Evolutionary conservation across 2,888 invertebrate species (phyloP), one percentile per base, ranked within the genome.

Genomic region (Melipona bicolor): DNA sequence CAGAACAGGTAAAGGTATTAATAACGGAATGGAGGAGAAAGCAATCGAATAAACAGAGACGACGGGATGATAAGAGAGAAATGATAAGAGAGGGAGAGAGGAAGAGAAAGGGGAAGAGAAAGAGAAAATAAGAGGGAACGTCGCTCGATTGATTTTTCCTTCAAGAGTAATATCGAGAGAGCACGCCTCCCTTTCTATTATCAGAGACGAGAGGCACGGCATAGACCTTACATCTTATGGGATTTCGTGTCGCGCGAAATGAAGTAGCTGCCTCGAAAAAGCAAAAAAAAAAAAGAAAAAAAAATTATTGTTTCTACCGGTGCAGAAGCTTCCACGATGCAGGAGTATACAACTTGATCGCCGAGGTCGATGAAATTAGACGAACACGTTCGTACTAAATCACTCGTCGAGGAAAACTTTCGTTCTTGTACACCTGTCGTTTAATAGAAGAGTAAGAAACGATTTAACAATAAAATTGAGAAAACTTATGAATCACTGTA

Each of bases 121-220:
- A 36, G 54, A 56, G 59, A 21, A 59, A 43, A 56, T 24, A 11
- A 68, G 56, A 70, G 61, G 52, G 68, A 77, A 32, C 70, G 56
- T 49, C 32, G 77, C 52, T 62, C 80, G 80, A 85, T 84, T 77
- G 83, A 85, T 85, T 81, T 84, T 88, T 81, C 85, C 72, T 80
- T 78, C 85, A 73, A 76, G 36, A 78, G 81, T 80, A 85, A 85
- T 85, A 80, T 80, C 80, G 80, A 61, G 68, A 71, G 77, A 80
- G 77, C 70, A 62, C 64, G 70, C 69, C 43, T 72, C 70, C 71
- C 68, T 84, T 79, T 70, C 67, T 54, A 32, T 62, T 73, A 72
- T 77, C 68, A 43, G 17, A 52, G 27, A 50, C 43, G 49, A 43
- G 49, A 43, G 17, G 17, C 17, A 43, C 15, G 6, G 43, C 6